Percentiles rank a stretch among this genome's conserved stretches.
Evolutionary conservation across 1,140 invertebrate genomes (phyloP).

Genomic region (Sitobion miscanthi): DNA sequence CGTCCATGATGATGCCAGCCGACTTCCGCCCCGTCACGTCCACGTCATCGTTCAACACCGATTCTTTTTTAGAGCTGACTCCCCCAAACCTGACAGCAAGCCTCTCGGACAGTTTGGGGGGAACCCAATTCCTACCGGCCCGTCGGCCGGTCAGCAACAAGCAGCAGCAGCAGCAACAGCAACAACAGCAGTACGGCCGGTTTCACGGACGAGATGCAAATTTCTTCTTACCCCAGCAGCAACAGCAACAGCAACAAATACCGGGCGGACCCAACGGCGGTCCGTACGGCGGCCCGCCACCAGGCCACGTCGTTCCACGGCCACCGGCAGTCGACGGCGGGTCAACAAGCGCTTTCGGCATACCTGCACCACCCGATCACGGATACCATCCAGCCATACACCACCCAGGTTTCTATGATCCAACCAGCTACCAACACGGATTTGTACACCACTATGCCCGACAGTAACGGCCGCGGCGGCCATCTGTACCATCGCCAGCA

Average conservation of each 20-base stretch:
- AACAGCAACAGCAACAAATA: conserved; percentile 62
- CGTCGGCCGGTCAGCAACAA: conserved; percentile 50
- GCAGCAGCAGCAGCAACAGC: conserved; percentile 50
- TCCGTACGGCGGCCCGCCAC: conserved; percentile 70
- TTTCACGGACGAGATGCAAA: conserved; percentile 52
- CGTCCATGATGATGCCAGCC: conserved; percentile 55
- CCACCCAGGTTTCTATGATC: conserved; percentile 61
- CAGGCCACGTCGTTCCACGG: conserved; percentile 24
- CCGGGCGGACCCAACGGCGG: conserved; percentile 66
- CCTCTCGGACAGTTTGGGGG: conserved; percentile 65
- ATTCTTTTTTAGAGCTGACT: conserved; percentile 64
- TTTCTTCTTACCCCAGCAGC: conserved; percentile 60
- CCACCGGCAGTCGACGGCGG: conserved; percentile 31
- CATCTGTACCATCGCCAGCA: conserved; percentile 61
- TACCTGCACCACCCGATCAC: conserved; percentile 50
- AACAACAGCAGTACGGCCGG: conserved; percentile 46
- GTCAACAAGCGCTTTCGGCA: conserved; percentile 50
- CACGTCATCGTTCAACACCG: conserved; percentile 47
- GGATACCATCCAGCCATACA: conserved; percentile 61
- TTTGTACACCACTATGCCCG: conserved; percentile 54
- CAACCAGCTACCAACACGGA: conserved; percentile 43
- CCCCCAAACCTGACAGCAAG: conserved; percentile 91
- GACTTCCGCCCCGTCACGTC: conserved; percentile 48
- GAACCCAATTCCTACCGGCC: conserved; percentile 58
- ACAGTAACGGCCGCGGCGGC: background rate